Evolutionary conservation across 2,113 vertebrate species (phyloP).

Genomic region (Peromyscus leucopus): DNA sequence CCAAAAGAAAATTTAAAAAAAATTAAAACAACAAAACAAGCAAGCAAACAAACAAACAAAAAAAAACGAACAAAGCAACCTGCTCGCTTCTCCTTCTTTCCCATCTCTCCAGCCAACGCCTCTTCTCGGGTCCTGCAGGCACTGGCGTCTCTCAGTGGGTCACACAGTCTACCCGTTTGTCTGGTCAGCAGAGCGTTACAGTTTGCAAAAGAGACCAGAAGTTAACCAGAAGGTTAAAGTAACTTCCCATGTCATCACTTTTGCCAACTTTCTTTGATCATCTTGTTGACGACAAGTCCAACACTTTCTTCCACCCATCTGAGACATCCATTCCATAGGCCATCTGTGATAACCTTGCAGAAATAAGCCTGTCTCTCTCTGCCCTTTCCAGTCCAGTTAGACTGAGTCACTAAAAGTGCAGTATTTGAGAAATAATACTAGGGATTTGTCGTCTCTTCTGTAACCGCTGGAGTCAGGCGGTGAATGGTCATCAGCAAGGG

Average conservation of each 20-base stretch:
- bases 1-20: no score
- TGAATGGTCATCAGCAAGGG: constrained; percentile 76
- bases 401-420: background rate
- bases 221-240: background rate
- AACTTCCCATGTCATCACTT: constrained; percentile 14
- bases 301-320: background rate
- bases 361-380: background rate
- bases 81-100: no score
- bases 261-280: background rate
- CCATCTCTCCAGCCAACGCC: no score
- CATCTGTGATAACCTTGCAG: background rate
- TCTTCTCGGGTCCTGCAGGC: no score
- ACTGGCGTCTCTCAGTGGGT: no score
- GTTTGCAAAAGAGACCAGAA: background rate
- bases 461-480: constrained; percentile 71
- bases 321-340: background rate
- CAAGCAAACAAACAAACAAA: no score
- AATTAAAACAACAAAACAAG: no score
- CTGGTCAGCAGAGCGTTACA: background rate
- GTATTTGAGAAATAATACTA: constrained; percentile 10
- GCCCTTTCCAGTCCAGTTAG: background rate
- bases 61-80: background rate
- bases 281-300: background rate
- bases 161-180: no score
- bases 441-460: background rate